Percentiles rank a stretch among this genome's conserved stretches.
Conservation (phyloP, 92 coral and sea anemone species). For the Ricordea florida region DNA sequence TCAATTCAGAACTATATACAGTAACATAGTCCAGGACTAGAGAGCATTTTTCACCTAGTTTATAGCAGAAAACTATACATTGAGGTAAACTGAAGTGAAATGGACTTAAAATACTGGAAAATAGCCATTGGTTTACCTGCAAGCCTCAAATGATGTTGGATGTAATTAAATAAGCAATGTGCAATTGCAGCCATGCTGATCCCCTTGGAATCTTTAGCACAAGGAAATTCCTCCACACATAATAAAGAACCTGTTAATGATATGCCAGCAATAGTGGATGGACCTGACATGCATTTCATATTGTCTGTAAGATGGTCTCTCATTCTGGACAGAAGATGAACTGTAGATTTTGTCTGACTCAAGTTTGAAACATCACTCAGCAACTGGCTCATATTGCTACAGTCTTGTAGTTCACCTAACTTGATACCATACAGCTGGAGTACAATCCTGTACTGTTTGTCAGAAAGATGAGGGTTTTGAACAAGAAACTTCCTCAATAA, state of each 20-base stretch:
- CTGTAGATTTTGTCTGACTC: slow-evolving; percentile 50
- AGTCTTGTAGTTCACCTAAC: slow-evolving; percentile 28
- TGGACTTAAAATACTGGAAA: no score
- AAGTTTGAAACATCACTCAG: slow-evolving; percentile 36
- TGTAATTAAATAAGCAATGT: slow-evolving; percentile 57
- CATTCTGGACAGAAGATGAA: slow-evolving; percentile 60
- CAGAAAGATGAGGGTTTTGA: slow-evolving; percentile 74
- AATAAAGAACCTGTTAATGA: background rate
- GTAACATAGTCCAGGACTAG: no score
- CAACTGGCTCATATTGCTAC: background rate
- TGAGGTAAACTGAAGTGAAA: no score
- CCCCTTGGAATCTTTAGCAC: slow-evolving; percentile 8
- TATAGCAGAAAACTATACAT: no score
- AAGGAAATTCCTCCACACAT: background rate
- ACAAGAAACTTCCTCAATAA: slow-evolving; percentile 63
- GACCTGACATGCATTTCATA: background rate
- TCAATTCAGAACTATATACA: no score
- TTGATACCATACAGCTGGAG: slow-evolving; percentile 57
- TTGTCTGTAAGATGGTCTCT: slow-evolving; percentile 46
- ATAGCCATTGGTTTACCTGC: slow-evolving; percentile 36
- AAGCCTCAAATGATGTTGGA: slow-evolving; percentile 47
- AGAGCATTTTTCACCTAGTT: no score
- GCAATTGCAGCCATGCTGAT: slow-evolving; percentile 38
- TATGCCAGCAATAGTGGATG: background rate
- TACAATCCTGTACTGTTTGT: slow-evolving; percentile 48